Evolutionary conservation across 2,113 vertebrate genomes (phyloP), one percentile per base, ranked within the genome.

Genomic region (Cololabis saira): DNA sequence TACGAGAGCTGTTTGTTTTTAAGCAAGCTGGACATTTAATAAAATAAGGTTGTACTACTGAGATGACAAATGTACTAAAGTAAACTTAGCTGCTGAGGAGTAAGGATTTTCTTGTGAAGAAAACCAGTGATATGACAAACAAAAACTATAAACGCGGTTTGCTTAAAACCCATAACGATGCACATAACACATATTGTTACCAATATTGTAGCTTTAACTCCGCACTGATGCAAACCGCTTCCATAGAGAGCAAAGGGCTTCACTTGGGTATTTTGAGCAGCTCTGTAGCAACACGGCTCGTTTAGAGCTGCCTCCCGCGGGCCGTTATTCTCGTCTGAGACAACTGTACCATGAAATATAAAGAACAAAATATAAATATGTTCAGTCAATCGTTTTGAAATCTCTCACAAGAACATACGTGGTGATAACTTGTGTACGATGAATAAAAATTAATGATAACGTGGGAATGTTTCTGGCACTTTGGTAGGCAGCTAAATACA

Each of bases 391-490:
- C 0, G 3, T 7, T 41, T 21, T 21, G 0, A 12, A 0, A 0
- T 3, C 3, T 0, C 64, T 43, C 19, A 5, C 3, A 11, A 0
- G 0, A 0, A 30, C 2, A 18, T 0, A 43, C 3, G 0, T 4
- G 12, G 1, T 27, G 4, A 45, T 2, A 30, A 2, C 0, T 0
- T 1, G 1, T 17, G 2, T 41, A 9, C 6, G 49, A 42, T 55
- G 3, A 11, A 27, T 61, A 45, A 52, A 58, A 47, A 0, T 0
- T 1, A 2, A 1, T 8, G 12, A 13, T 27, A 21, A 27, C 47
- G 13, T 15, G 15, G 1, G 0, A 16, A 80, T 77, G 66, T 43
- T 33, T 84, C 91, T 16, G 92, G 92, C 92, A 92, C 41, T 22
- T 53, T 41, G 4, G 3, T 0, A 42, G 89, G 60, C 91, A 82